Evolutionary conservation across 30 jellyfish, hydroid and myxozoan species (phyloP).

Genomic region (Nemopilema nomurai): DNA sequence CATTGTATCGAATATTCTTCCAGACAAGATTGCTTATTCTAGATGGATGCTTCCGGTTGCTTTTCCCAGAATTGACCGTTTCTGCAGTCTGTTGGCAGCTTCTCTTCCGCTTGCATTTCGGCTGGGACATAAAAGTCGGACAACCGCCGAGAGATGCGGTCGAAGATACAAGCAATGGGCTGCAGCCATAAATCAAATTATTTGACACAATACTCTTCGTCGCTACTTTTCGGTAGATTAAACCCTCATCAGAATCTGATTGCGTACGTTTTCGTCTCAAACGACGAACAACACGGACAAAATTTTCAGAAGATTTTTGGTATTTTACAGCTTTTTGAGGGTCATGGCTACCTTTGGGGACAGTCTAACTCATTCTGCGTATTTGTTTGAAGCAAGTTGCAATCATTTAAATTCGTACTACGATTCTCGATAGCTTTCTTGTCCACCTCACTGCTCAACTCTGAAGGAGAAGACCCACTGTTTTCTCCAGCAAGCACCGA

Average conservation of each 20-base stretch:
- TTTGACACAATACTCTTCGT: background rate
- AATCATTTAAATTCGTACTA: too few species aligned
- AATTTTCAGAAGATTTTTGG: background rate
- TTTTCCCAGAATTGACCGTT: background rate
- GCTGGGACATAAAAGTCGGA: too few species aligned
- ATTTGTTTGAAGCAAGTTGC: too few species aligned
- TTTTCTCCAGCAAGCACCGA: background rate
- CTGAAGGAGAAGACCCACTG: background rate
- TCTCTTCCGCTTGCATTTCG: background rate
- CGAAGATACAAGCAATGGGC: background rate
- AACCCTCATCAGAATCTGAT: background rate
- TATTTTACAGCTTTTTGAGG: background rate
- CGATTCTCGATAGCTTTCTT: too few species aligned
- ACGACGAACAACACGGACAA: background rate
- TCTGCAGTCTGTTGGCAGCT: background rate
- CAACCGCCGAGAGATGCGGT: background rate
- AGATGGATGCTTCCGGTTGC: background rate
- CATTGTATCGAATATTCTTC: constrained; percentile 39
- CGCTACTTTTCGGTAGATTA: background rate
- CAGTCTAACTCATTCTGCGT: too few species aligned
- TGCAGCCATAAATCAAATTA: background rate
- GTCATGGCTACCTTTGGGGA: too few species aligned
- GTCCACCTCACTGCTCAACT: too few species aligned
- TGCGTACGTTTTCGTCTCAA: background rate
- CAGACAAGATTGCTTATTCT: constrained; percentile 14